These are phyloP conservation scores for Bombus picipes DNA, from an alignment of 1,140 invertebrate genomes.

Conservation along the genomic window DNA sequence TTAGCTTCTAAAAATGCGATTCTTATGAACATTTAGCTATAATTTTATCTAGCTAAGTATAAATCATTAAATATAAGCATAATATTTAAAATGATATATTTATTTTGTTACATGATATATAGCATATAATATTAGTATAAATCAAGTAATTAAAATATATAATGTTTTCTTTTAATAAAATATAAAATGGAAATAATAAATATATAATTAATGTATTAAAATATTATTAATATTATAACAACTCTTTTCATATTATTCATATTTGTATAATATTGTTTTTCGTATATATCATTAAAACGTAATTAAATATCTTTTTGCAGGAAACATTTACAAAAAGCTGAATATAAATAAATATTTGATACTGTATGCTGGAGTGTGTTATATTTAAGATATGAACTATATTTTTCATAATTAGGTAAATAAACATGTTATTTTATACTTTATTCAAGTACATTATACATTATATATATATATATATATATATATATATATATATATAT, in stretches of 20 bases:
- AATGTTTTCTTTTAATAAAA: constrained; percentile 14
- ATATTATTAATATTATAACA: neutral
- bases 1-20: neutral
- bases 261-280: neutral
- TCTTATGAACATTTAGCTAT: constrained; percentile 5
- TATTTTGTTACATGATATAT: constrained; percentile 37
- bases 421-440: neutral
- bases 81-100: constrained; percentile 31
- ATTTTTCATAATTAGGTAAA: neutral
- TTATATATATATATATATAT: neutral
- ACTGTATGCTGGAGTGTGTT: neutral
- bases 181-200: neutral
- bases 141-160: neutral
- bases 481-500: neutral
- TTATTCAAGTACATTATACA: neutral
- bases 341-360: neutral
- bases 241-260: neutral
- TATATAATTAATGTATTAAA: neutral
- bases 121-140: constrained; percentile 4
- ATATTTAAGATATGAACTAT: neutral
- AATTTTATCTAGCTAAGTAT: constrained; percentile 25
- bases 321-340: too few relatives aligned
- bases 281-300: neutral
- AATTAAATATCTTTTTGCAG: constrained; percentile 19
- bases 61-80: constrained; percentile 24